Conservation (phyloP, 2,888 invertebrate species). For the Dicyrtoma fusca region DNA sequence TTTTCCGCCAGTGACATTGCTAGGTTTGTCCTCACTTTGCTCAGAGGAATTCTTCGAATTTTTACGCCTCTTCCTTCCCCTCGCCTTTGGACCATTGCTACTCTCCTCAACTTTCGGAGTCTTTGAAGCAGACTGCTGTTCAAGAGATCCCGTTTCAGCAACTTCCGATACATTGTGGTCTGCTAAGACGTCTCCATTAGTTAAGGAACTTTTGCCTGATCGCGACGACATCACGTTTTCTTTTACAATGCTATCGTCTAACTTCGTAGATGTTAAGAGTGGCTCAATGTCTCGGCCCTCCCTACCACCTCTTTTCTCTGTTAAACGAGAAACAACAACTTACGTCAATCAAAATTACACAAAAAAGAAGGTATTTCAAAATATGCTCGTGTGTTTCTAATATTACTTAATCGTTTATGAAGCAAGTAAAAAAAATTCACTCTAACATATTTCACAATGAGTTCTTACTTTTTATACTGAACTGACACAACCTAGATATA, state of each 20-base stretch:
- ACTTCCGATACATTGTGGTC: neutral
- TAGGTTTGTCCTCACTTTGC: slow-evolving; percentile 1
- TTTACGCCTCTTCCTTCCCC: slow-evolving; percentile 16
- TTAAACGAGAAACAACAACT: neutral
- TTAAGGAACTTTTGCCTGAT: slow-evolving; percentile 15
- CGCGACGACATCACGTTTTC: neutral
- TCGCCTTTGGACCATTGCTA: neutral
- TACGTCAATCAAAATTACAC: too few species aligned
- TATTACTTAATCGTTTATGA: too few species aligned
- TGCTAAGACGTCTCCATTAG: slow-evolving; percentile 13
- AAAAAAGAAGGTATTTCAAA: too few species aligned
- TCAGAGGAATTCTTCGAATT: slow-evolving; percentile 10
- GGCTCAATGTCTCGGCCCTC: slow-evolving; percentile 32
- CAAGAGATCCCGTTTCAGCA: neutral
- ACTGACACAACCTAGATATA: too few species aligned
- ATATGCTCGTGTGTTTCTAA: too few species aligned
- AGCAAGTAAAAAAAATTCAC: too few species aligned
- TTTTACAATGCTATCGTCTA: slow-evolving; percentile 23
- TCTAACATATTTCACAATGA: too few species aligned
- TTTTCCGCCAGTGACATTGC: neutral
- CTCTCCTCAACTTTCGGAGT: neutral
- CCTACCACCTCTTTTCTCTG: neutral
- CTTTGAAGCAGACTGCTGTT: neutral
- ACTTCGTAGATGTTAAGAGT: slow-evolving; percentile 43
- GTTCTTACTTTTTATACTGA: too few species aligned